phyloP scores from a whole-genome alignment of 1,140 invertebrate species.

The Daktulosphaira vitifoliae region DNA sequence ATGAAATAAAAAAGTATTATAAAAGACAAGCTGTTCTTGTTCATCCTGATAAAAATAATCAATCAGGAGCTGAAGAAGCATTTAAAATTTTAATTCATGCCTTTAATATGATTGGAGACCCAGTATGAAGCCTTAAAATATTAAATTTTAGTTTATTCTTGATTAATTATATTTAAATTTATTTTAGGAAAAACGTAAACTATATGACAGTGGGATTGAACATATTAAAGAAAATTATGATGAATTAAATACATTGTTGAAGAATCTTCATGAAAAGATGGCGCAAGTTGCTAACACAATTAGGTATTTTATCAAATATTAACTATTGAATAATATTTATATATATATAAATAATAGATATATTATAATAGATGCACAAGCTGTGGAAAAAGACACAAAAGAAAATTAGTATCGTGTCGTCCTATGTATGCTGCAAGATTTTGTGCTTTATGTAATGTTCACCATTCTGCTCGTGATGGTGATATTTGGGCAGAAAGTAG shows the following conservation, averaged over 20 bases:
- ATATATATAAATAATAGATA: not conserved
- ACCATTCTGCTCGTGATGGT: slow-evolving; percentile 85
- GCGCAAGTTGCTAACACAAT: slow-evolving; percentile 85
- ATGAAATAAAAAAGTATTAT: slow-evolving; percentile 91
- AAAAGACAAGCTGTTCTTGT: slow-evolving; percentile 81
- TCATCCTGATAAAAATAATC: slow-evolving; percentile 91
- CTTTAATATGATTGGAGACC: slow-evolving; percentile 88
- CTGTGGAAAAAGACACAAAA: slow-evolving; percentile 78
- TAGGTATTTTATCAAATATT: slow-evolving; percentile 48
- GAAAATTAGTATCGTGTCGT: slow-evolving; percentile 69
- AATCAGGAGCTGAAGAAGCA: slow-evolving; percentile 87
- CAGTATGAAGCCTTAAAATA: slow-evolving; percentile 49
- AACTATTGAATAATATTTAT: not conserved
- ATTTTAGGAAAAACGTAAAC: slow-evolving; percentile 63
- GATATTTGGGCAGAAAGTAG: slow-evolving; percentile 92
- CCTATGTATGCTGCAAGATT: slow-evolving; percentile 82
- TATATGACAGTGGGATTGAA: slow-evolving; percentile 63
- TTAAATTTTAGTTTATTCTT: slow-evolving; percentile 26
- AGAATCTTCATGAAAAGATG: slow-evolving; percentile 85
- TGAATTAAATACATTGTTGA: slow-evolving; percentile 68
- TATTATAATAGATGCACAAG: slow-evolving; percentile 64
- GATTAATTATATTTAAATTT: slow-evolving; percentile 1
- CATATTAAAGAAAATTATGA: slow-evolving; percentile 74
- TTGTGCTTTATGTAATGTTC: slow-evolving; percentile 79
- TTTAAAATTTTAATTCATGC: slow-evolving; percentile 92